Evolutionary conservation across 1,140 invertebrate species (phyloP), one percentile per base, ranked within the genome.

Genomic region (Coenobita brevimanus): DNA sequence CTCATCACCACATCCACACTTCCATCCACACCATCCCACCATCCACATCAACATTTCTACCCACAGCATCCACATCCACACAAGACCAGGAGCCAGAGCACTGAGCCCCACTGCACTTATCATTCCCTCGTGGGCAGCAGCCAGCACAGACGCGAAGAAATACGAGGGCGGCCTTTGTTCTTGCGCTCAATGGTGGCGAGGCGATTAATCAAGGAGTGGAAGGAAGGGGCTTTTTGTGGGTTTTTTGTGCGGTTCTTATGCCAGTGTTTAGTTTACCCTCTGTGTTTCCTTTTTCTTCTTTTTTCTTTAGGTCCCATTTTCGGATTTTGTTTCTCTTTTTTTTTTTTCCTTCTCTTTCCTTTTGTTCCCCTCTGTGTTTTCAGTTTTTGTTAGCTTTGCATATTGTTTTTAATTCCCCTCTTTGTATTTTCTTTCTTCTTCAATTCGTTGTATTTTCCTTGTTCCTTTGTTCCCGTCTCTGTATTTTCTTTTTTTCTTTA

Each of bases 131-230:
- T 21, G 60, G 79, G 62, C 8, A 33, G 54, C 79, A 69, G 38
- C 79, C 62, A 82, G 64, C 79, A 82, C 79, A 82, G 62, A 69
- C 60, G 62, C 4, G 46, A 33, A 57, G 69, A 75, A 84, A 76
- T 76, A 76, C 46, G 69, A 75, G n/a, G 33, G 21, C 27, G 24
- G 41, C 57, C 82, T 84, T 84, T 84, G 82, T 84, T 84, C 82
- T 76, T 84, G 60, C 54, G 71, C 76, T 84, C 82, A 84, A 84
- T 84, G 71, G 82, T 76, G 69, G 43, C 46, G 10, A 30, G 50
- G 71, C 50, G 54, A 84, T 84, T 84, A 84, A 84, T 84, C 82
- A 84, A 84, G 69, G 50, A 21, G 71, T 24, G 41, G 46, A 50
- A 50, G 46, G 46, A 50, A 50, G 17, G 46, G 6, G 6, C 17